Evolutionary conservation across 2,113 vertebrate species (phyloP).

Genomic region (Psettodes erumei): DNA sequence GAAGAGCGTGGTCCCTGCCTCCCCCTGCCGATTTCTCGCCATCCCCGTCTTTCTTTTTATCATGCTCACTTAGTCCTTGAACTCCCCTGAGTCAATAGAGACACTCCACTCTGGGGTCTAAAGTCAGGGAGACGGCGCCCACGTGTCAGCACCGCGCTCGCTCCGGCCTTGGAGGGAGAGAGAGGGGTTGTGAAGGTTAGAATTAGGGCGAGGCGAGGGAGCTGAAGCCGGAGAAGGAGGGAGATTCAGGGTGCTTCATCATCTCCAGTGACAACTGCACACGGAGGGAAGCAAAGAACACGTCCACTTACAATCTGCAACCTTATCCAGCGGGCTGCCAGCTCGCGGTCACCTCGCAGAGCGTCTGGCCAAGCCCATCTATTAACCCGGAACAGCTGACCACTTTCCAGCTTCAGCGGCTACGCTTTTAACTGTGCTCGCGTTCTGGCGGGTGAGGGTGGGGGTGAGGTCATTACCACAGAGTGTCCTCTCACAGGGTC

Average conservation of each 20-base stretch:
- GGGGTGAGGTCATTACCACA: constrained; percentile 49
- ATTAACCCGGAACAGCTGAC: constrained; percentile 78
- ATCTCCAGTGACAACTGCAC: constrained; percentile 77
- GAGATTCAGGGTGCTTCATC: constrained; percentile 79
- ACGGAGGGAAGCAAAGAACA: constrained; percentile 69
- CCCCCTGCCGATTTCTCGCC: background rate
- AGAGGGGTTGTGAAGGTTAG: constrained; percentile 60
- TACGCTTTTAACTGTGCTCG: constrained; percentile 67
- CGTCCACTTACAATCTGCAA: constrained; percentile 77
- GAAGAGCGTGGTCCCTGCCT: constrained; percentile 34
- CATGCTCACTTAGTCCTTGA: constrained; percentile 57
- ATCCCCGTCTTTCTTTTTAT: constrained; percentile 34
- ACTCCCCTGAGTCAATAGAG: constrained; percentile 65
- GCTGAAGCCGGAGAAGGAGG: constrained; percentile 58
- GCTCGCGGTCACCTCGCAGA: constrained; percentile 81
- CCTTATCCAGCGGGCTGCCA: constrained; percentile 75
- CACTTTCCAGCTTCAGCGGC: constrained; percentile 62
- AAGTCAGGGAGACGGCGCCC: constrained; percentile 50
- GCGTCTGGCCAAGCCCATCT: constrained; percentile 81
- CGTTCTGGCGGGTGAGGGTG: constrained; percentile 11
- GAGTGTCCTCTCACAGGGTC: constrained; percentile 26
- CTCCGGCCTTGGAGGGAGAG: constrained; percentile 39
- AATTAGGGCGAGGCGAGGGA: constrained; percentile 60
- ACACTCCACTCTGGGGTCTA: constrained; percentile 46
- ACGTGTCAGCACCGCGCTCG: constrained; percentile 46